phyloP scores from a whole-genome alignment of 2,113 vertebrate species.

The Psittacula cyanocephala region DNA sequence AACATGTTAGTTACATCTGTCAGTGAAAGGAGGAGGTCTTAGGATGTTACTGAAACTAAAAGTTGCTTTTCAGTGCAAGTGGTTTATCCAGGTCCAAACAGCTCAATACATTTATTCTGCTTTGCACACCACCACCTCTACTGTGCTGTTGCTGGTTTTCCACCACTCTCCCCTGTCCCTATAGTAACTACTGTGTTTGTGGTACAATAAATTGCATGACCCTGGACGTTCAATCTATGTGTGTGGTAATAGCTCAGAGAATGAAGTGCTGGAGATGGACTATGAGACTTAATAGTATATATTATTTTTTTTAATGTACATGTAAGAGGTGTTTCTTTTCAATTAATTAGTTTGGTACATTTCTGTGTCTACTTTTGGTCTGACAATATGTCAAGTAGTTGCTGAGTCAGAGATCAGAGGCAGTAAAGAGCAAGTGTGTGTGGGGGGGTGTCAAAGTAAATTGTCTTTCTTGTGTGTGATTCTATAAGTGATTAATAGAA shows the following conservation, averaged over 20 bases:
- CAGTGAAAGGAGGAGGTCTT: not conserved
- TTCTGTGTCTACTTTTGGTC: not conserved
- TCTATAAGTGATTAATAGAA: not conserved
- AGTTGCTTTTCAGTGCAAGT: not conserved
- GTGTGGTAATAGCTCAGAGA: not conserved
- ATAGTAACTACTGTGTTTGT: not conserved
- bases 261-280: not conserved
- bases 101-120: not conserved
- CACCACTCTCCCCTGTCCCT: not conserved
- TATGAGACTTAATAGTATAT: not conserved
- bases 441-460: not conserved
- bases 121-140: not conserved
- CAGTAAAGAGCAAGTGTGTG: not conserved
- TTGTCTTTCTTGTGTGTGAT: not conserved
- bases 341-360: not conserved
- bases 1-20: not conserved
- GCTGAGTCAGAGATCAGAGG: rapidly evolving
- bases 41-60: not conserved
- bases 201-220: not conserved
- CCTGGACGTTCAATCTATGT: not conserved
- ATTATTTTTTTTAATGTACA: not conserved
- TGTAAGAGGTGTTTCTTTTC: not conserved
- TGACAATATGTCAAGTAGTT: not conserved
- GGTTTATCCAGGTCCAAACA: not conserved
- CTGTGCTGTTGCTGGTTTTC: not conserved